A percentile compares a stretch with the other conserved stretches of the same genome.
These are phyloP conservation scores for Pseudocheirus occidentalis DNA, from an alignment of 2,797 vertebrate species.

Conservation along the genomic window DNA sequence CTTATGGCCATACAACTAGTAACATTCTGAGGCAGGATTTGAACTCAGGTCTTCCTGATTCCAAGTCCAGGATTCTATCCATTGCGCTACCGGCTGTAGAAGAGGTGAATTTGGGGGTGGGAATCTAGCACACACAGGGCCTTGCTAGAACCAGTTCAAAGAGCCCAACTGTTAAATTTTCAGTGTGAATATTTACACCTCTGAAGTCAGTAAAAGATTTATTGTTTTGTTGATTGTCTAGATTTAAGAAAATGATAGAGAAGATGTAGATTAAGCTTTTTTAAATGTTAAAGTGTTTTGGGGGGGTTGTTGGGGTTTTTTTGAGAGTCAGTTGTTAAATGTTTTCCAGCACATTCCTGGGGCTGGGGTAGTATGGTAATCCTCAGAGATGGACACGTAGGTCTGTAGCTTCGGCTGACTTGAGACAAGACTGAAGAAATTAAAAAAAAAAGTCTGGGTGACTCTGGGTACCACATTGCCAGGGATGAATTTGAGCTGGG, in stretches of 20 bases:
- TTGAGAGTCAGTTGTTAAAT: neutral
- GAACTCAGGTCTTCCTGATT: neutral
- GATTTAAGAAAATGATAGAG: neutral
- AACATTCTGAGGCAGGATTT: neutral
- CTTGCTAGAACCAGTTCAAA: neutral
- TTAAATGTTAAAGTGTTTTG: neutral
- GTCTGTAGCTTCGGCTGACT: neutral
- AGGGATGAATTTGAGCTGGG: neutral
- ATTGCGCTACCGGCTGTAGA: neutral
- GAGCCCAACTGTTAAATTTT: neutral
- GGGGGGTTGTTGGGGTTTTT: neutral
- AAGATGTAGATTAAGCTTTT: neutral
- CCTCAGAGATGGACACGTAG: neutral
- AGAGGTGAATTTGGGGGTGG: neutral
- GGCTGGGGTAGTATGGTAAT: neutral
- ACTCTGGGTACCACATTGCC: neutral
- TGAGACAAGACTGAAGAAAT: neutral
- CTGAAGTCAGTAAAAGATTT: neutral
- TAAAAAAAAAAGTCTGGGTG: neutral
- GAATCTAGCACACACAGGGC: too few species aligned
- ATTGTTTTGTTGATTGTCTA: neutral
- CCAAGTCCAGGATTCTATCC: neutral
- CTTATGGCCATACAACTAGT: neutral
- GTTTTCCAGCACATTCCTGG: neutral
- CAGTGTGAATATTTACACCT: neutral